phyloP scores from a whole-genome alignment of 2,113 vertebrate genomes.

The Galbula dea region DNA sequence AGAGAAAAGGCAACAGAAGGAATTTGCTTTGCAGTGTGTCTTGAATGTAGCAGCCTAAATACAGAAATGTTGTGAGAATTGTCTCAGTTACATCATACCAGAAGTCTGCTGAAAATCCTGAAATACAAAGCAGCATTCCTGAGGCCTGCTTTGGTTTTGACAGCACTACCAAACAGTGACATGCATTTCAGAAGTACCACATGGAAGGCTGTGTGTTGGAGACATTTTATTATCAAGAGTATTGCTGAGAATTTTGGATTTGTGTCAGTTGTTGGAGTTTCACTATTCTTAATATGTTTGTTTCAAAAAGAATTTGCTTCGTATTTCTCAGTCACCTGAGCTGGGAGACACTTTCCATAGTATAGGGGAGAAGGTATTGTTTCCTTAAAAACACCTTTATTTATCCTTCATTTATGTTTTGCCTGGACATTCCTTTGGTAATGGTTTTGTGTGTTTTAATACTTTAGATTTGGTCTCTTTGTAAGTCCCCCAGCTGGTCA shows the following conservation, averaged over 20 bases:
- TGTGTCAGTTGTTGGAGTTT: background rate
- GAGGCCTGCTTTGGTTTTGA: background rate
- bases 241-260: background rate
- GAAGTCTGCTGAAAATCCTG: background rate
- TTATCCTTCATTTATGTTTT: background rate
- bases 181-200: background rate
- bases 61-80: background rate
- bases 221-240: background rate
- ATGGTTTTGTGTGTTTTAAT: background rate
- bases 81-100: background rate
- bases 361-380: background rate
- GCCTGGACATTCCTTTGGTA: background rate
- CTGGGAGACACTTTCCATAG: background rate
- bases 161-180: background rate
- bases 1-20: background rate
- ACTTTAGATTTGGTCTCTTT: background rate
- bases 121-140: background rate
- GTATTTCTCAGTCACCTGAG: background rate
- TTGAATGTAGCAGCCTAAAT: background rate
- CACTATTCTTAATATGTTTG: background rate
- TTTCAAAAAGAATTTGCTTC: background rate
- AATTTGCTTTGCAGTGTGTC: background rate
- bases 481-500: background rate
- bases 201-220: background rate
- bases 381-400: background rate